Evolutionary conservation across 2,797 vertebrate species (phyloP), one percentile per base, ranked within the genome.

Genomic region (Heliangelus exortis): DNA sequence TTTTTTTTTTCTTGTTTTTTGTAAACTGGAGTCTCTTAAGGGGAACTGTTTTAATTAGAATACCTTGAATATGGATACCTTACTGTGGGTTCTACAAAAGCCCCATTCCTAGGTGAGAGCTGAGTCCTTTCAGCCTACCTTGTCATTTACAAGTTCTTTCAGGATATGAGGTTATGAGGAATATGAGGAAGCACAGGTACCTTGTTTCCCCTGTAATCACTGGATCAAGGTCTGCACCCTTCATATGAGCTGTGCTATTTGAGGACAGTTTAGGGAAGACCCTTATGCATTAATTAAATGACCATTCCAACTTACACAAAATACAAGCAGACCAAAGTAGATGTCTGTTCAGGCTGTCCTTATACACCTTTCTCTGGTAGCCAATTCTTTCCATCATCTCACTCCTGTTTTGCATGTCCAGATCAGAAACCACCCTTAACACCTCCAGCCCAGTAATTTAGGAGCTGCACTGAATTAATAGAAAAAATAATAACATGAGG

Each of bases 81-180:
- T 76, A 57, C 23, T 71, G 39, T 33, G 19, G 15, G 18, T 39
- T 76, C 53, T 28, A 71, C 23, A 74, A 31, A 83, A 88, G 26
- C 5, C 20, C 18, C 10, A 45, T 80, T 73, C 29, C 16, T 29
- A 47, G 12, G 12, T 26, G 31, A 54, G 4, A 90, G 33, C 45
- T n/a, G 25, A 71, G 29, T 41, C 54, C 47, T 54, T 80, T 65
- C 22, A 12, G 16, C 41, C 31, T 66, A 2, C 6, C n/a, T 22
- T 57, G 16, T 45, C n/a, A 34, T 6, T 55, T 33, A 47, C 25
- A 71, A 75, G 23, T 48, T 39, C 13, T 10, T 82, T 45, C 61
- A 7, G 7, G 62, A 45, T 36, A 33, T 0, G 0, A 87, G 36
- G 39, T 41, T 14, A 41, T 5, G 39, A 39, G 13, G 13, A 63